Evolutionary conservation across 2,888 invertebrate species (phyloP), one percentile per base, ranked within the genome.

Genomic region (Lypha dubia): DNA sequence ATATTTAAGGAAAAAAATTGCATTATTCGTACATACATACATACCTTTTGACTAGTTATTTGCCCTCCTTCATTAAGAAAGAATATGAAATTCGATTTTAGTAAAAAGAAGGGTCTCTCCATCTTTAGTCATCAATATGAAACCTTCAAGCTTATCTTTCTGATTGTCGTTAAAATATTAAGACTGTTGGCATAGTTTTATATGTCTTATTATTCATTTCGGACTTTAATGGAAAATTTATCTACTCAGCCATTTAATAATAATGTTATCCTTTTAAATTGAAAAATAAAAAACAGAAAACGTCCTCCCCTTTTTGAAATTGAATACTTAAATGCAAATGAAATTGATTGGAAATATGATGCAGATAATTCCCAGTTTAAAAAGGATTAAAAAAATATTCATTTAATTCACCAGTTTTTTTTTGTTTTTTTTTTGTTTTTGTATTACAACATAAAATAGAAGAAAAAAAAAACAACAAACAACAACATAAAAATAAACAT

Each of bases 371-470:
- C 28, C 41, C 15, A 53, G 53, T 53, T 65, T n/a, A 53, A 75
- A 56, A 15, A 65, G 44, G 63, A 75, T 75, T 44, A 74, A 62
- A 46, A 32, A 74, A 62, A 46, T 22, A 20, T 60, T 5, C 22
- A 73, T 51, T 62, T 51, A 74, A 62, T 49, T 35, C 28, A 22
- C 13, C 22, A 15, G 1, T 67, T 49, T 68, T 38, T 35, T 20
- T 24, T n/a, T n/a, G n/a, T n/a, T n/a, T n/a, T n/a, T n/a, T n/a
- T n/a, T n/a, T n/a, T n/a, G n/a, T n/a, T n/a, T n/a, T n/a, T n/a
- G n/a, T n/a, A n/a, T n/a, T n/a, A n/a, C n/a, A n/a, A n/a, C n/a
- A n/a, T n/a, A n/a, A n/a, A n/a, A n/a, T n/a, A n/a, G n/a, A n/a
- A n/a, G n/a, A n/a, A n/a, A n/a, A n/a, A n/a, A n/a, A n/a, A n/a